Base-by-base conservation (phyloP, 2,888 invertebrate genomes). In the Nomada flava region DNA sequence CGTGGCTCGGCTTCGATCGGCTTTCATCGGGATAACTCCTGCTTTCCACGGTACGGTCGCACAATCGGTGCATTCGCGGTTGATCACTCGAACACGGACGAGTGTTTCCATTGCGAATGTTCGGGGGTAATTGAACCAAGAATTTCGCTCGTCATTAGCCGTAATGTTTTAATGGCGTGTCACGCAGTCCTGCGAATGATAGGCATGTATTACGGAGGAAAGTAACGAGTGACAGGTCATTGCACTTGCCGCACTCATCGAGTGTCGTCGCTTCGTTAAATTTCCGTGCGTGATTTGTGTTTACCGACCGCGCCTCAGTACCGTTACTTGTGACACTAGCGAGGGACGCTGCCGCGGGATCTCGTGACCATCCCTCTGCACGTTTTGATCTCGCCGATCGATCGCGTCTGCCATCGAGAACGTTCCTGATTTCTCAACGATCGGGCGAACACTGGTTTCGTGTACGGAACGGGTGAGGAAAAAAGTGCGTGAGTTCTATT, bases 301-400 rank as follows among this genome's bases (percentile, higher is more conserved):
- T 67, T 75, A 73, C 65, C 70, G 75, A 63, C 70, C 75, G 80
- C 73, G 77, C 71, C 67, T 76, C 55, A 74, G 76, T 80, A 82
- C 87, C 87, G 87, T 87, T 85, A 87, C 55, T 55, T 44, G 71
- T 60, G 83, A 82, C 74, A 64, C 60, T 71, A 44, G 53, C 23
- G 9, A 15, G n/a, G 15, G n/a, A 57, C 42, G 36, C 47, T 13
- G 11, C 29, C 36, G 23, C 36, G 0, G 50, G 11, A 42, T 4
- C 47, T 59, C 57, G 60, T 57, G 50, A 65, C 36, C 29, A 29
- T 78, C 23, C 55, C 69, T n/a, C 13, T 13, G 53, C 36, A 36
- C 36, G 36, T 36, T 36, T 47, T 47, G 29, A 29, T 44, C 29
- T 18, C 13, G 13, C 36, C 50, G 60, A 67, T 52, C 52, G 60